Conservation (phyloP, 2,797 vertebrate species). For the Hippopotamyrus pictus region DNA sequence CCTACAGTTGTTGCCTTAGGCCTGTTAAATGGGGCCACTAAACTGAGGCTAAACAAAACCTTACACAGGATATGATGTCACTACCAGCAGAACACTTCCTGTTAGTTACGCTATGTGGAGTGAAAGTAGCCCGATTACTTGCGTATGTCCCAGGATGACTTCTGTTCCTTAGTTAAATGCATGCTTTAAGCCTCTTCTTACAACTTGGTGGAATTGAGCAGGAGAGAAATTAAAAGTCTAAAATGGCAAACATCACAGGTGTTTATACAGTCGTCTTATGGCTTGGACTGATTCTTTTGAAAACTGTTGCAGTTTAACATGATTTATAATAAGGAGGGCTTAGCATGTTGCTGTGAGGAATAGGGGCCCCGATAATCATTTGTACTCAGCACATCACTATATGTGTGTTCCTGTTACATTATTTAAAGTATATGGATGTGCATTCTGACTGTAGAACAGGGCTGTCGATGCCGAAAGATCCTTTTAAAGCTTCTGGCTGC, state of each 20-base stretch:
- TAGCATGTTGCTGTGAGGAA: neutral
- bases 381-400: neutral
- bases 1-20: neutral
- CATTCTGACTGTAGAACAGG: neutral
- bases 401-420: neutral
- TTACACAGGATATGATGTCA: neutral
- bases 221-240: neutral
- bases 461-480: neutral
- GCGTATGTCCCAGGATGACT: neutral
- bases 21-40: neutral
- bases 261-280: neutral
- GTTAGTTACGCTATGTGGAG: neutral
- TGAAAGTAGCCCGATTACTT: neutral
- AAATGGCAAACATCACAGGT: neutral
- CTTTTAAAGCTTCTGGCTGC: neutral
- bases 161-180: neutral
- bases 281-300: neutral
- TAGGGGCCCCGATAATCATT: neutral
- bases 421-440: neutral
- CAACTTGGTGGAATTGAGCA: neutral
- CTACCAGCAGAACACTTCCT: neutral
- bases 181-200: neutral
- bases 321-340: neutral
- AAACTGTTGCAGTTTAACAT: neutral
- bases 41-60: neutral